These are phyloP conservation scores for Cecidostiba fungosa DNA, from an alignment of 2,888 invertebrate genomes.

Conservation along the genomic window DNA sequence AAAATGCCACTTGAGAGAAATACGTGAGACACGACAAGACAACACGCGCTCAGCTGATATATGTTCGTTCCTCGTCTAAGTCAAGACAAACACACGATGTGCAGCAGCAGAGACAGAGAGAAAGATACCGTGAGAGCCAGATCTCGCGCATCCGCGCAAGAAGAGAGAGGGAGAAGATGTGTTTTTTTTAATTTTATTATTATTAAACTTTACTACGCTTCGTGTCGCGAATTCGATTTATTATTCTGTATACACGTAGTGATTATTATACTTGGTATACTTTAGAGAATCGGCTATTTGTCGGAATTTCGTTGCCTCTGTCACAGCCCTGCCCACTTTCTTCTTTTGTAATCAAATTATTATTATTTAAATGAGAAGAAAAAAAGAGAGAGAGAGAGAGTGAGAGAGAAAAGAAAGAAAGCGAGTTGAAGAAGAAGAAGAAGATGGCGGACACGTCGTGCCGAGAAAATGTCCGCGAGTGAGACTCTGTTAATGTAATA, in stretches of 20 bases:
- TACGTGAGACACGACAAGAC: background rate
- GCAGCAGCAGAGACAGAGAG: background rate
- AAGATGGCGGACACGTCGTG: constrained; percentile 58
- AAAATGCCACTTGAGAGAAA: constrained; percentile 16
- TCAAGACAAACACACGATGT: constrained; percentile 55
- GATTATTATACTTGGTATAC: too few species aligned
- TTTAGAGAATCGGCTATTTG: constrained; percentile 47
- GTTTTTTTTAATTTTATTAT: constrained; percentile 20
- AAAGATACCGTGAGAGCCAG: constrained; percentile 61
- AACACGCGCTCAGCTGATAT: background rate
- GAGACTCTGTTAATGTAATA: constrained; percentile 73
- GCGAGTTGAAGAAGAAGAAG: constrained; percentile 62
- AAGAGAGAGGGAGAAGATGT: constrained; percentile 31
- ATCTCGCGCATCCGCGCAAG: constrained; percentile 41
- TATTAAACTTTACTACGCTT: background rate
- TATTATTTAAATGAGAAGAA: constrained; percentile 63
- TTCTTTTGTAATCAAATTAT: constrained; percentile 58
- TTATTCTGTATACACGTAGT: constrained; percentile 1
- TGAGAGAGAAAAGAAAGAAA: background rate
- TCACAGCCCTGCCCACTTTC: constrained; percentile 7
- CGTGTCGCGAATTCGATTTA: constrained; percentile 28
- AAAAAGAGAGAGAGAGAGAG: constrained; percentile 38
- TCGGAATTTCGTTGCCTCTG: constrained; percentile 38
- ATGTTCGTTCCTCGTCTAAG: constrained; percentile 57
- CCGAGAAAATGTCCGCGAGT: constrained; percentile 68